phyloP scores from a whole-genome alignment of 2,113 vertebrate genomes.

The Corythornis cristatus region DNA sequence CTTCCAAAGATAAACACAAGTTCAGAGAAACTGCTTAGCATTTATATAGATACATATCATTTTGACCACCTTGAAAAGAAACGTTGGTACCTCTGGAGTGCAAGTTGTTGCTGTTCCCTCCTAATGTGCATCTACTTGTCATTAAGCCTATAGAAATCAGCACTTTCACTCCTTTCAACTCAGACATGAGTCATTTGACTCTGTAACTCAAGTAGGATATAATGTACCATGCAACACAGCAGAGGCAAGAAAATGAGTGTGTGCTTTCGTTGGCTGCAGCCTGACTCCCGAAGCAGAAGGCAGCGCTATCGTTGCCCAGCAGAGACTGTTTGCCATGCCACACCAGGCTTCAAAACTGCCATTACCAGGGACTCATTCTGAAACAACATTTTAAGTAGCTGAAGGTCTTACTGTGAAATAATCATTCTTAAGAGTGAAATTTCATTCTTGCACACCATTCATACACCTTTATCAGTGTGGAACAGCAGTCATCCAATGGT shows the following conservation, averaged over 20 bases:
- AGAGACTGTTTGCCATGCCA: neutral
- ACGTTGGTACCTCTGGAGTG: neutral
- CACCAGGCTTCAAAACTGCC: neutral
- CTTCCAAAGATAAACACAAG: neutral
- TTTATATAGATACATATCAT: neutral
- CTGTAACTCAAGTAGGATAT: neutral
- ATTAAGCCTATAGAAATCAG: neutral
- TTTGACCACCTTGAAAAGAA: neutral
- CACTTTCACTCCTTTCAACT: neutral
- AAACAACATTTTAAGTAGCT: neutral
- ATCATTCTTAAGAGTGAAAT: neutral
- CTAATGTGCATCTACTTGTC: neutral
- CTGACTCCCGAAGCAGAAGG: neutral
- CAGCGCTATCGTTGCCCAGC: neutral
- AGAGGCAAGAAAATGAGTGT: neutral
- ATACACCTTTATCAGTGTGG: neutral
- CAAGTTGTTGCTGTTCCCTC: neutral
- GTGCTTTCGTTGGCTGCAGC: neutral
- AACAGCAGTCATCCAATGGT: conserved; percentile 26
- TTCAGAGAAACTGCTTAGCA: neutral
- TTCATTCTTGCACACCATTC: neutral
- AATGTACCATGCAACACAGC: neutral
- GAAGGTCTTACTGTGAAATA: neutral
- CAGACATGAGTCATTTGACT: neutral
- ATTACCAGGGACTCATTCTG: neutral